Percentiles rank a stretch among this genome's conserved stretches.
Evolutionary conservation across 2,888 invertebrate genomes (phyloP).

Genomic region (Galerucella calmariensis): DNA sequence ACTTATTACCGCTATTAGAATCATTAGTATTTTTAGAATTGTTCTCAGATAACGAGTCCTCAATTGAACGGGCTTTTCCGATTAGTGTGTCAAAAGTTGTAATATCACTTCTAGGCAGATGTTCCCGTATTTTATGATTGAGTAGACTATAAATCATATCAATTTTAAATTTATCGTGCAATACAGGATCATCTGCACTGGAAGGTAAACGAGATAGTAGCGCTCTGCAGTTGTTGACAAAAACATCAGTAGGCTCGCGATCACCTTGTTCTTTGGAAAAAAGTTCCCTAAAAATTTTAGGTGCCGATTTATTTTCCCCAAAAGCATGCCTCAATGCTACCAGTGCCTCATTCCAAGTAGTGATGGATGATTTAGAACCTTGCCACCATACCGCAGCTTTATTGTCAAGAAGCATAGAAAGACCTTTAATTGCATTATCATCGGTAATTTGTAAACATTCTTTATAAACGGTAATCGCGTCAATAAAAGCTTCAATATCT

Average conservation of each 20-base stretch:
- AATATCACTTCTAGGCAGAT: slow-evolving; percentile 10
- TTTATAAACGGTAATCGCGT: slow-evolving; percentile 47
- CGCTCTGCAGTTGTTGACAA: background rate
- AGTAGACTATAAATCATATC: slow-evolving; percentile 27
- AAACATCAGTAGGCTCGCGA: slow-evolving; percentile 26
- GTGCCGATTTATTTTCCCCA: slow-evolving; percentile 29
- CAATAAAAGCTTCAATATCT: slow-evolving; percentile 47
- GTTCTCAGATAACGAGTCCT: slow-evolving; percentile 20
- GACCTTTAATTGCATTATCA: slow-evolving; percentile 33
- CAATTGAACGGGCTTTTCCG: slow-evolving; percentile 25
- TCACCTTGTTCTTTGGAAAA: slow-evolving; percentile 19
- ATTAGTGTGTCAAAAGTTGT: slow-evolving; percentile 19
- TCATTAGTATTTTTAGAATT: background rate
- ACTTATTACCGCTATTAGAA: slow-evolving; percentile 14
- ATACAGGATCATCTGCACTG: no score
- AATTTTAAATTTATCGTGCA: slow-evolving; percentile 6
- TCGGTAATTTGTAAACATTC: slow-evolving; percentile 8
- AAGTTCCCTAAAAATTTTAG: slow-evolving; percentile 23
- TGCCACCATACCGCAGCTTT: slow-evolving; percentile 48
- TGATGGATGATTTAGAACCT: slow-evolving; percentile 39
- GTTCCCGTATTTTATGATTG: slow-evolving; percentile 16
- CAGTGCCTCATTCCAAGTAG: slow-evolving; percentile 39
- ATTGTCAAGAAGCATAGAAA: slow-evolving; percentile 47
- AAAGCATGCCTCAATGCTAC: slow-evolving; percentile 40
- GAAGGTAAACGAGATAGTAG: no score